Percentiles rank a stretch among this genome's conserved stretches.
These are phyloP conservation scores for Tinea trinotella DNA, from an alignment of 2,888 invertebrate species.

Conservation along the genomic window DNA sequence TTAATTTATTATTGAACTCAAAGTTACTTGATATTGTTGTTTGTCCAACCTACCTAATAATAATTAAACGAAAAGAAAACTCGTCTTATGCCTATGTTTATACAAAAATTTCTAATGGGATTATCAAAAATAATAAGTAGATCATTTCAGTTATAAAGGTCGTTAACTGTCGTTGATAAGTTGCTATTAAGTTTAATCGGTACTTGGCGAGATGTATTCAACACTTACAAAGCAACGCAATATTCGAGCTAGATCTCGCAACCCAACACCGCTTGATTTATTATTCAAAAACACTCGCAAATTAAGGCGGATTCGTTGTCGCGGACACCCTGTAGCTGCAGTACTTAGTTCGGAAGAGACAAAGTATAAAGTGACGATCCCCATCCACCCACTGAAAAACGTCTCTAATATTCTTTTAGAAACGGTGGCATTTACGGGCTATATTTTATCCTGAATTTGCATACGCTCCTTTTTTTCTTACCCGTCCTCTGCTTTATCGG, in stretches of 20 bases:
- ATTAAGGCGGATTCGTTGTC: conserved; percentile 57
- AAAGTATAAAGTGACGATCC: conserved; percentile 68
- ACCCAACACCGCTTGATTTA: conserved; percentile 50
- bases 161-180: background rate
- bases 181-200: background rate
- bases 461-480: conserved; percentile 73
- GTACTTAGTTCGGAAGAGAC: conserved; percentile 67
- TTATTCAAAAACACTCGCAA: conserved; percentile 62
- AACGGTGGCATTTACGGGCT: conserved; percentile 75
- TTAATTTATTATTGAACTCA: background rate
- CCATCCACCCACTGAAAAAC: conserved; percentile 73
- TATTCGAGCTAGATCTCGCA: conserved; percentile 19
- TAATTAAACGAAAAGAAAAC: too few species aligned
- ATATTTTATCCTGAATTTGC: conserved; percentile 75
- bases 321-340: conserved; percentile 61
- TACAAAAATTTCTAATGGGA: too few species aligned
- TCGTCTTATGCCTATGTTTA: too few species aligned
- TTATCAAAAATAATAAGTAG: too few species aligned
- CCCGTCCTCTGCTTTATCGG: conserved; percentile 70
- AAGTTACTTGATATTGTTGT: background rate
- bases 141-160: too few species aligned
- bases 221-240: background rate
- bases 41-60: too few species aligned
- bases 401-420: conserved; percentile 75
- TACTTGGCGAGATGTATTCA: background rate